Base-by-base conservation (phyloP, 2,113 vertebrate genomes). In the Antigone vipio region DNA sequence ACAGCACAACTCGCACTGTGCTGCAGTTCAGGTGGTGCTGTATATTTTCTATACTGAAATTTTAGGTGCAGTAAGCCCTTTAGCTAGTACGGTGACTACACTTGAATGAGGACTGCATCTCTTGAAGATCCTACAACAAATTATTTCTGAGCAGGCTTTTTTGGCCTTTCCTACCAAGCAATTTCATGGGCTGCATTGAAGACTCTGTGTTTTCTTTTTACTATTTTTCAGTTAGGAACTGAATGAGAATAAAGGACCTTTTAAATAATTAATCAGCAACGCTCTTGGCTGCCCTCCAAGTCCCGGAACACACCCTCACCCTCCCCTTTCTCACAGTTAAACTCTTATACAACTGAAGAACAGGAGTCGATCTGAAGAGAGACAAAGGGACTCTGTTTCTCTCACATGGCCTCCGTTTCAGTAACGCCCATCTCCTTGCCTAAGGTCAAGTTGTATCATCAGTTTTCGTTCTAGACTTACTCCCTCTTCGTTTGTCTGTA, bases 191-290 rank as follows among this genome's bases (percentile, higher is more conserved):
- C 50, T 55, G 62, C 45, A 11, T 21, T 16, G 29, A 88, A 73
- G 15, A 58, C 38, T 9, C 14, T 13, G 49, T 11, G 0, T 67
- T 72, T 60, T 50, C 23, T 67, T 92, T 71, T 60, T n/a, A 83
- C 32, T 55, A 3, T 52, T 89, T 91, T 87, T 80, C 47, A 55
- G 38, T 45, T 58, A 32, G 72, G 69, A 80, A 56, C 8, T 12
- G 58, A 73, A 84, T 18, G 60, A 59, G n/a, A 95, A 95, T 89
- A 84, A 92, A 91, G 21, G 40, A 52, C 15, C 44, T 78, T 92
- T 91, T n/a, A 89, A 95, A 81, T 78, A 63, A 95, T 86, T 84
- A 84, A 93, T 81, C 86, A 53, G 80, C 52, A 81, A 75, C 27
- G 44, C 56, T 80, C 42, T 59, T 86, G 86, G 76, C 52, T 81